A percentile compares a stretch with the other conserved stretches of the same genome.
Evolutionary conservation across 2,113 vertebrate species (phyloP).

Genomic region (Nibea coibor): DNA sequence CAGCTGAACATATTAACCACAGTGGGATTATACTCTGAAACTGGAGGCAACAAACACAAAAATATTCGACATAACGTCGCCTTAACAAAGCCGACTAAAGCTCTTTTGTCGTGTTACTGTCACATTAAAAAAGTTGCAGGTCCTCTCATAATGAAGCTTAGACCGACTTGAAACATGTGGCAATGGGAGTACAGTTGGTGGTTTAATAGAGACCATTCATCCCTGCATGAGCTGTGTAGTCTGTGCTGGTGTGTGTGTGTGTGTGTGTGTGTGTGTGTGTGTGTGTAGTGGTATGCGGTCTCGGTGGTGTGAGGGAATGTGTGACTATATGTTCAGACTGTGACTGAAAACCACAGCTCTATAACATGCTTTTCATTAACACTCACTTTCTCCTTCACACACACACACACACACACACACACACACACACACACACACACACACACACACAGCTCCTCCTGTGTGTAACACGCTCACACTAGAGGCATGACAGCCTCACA

Average conservation of each 20-base stretch:
- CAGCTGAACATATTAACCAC: no score
- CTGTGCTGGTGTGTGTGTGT: not conserved
- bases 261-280: slow-evolving; percentile 20
- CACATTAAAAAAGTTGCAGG: not conserved
- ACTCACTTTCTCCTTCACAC: slow-evolving; percentile 48
- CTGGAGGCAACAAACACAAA: no score
- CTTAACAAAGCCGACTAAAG: no score
- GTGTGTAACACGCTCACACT: not conserved
- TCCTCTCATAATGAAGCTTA: not conserved
- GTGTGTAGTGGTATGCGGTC: slow-evolving; percentile 12
- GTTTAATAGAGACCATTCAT: slow-evolving; percentile 68
- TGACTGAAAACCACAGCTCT: slow-evolving; percentile 56
- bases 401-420: slow-evolving; percentile 30
- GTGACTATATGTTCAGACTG: slow-evolving; percentile 47
- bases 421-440: not conserved
- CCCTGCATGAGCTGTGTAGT: slow-evolving; percentile 25
- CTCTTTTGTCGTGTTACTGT: no score
- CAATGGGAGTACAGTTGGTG: slow-evolving; percentile 32
- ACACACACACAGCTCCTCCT: slow-evolving; percentile 34
- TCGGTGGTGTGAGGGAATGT: slow-evolving; percentile 56
- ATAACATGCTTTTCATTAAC: slow-evolving; percentile 69
- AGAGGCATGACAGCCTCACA: slow-evolving; percentile 1
- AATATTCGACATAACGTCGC: no score
- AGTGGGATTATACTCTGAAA: no score
- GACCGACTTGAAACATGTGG: slow-evolving; percentile 41